Evolutionary conservation across 2,797 vertebrate genomes (phyloP), one percentile per base, ranked within the genome.

Genomic region (Basileuterus tristriatus): DNA sequence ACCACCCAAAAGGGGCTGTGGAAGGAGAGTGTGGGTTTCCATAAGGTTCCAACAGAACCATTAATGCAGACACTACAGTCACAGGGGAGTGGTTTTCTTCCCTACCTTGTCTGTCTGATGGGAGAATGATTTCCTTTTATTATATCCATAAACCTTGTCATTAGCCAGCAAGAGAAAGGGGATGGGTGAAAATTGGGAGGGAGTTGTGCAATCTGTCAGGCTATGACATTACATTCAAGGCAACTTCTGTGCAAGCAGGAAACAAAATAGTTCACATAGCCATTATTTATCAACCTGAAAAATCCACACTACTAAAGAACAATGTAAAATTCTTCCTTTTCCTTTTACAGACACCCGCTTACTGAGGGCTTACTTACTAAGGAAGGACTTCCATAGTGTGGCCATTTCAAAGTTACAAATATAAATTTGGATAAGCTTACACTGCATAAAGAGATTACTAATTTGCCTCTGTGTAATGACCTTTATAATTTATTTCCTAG

Each of bases 381-480:
- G 8, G n/a, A 53, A 77, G 4, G 10, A 18, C 15, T 76, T 46
- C 0, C 0, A 0, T 0, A 16, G 26, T 8, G 11, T 27, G n/a
- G 39, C 20, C 32, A 23, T 32, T 80, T 39, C 49, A 58, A 55
- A 69, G 15, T n/a, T 20, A 67, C 9, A 70, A 23, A 72, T 7
- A 50, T 2, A 13, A 72, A 18, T 9, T 65, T 49, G 22, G 32
- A 12, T 2, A 36, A 46, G 15, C 12, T 37, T 16, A 52, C 1
- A 14, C 3, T 63, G 12, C 8, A 11, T 29, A 5, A 64, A 20
- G 9, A 34, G 2, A 59, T 39, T 29, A 21, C 2, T 60, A 36
- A 60, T n/a, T 52, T 29, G 9, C 1, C 19, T 75, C n/a, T 71
- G 39, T 11, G 12, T 11, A 47, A 47, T 68, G 15, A 24, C 29